phyloP scores from a whole-genome alignment of 2,113 vertebrate genomes.

The Heteronetta atricapilla region DNA sequence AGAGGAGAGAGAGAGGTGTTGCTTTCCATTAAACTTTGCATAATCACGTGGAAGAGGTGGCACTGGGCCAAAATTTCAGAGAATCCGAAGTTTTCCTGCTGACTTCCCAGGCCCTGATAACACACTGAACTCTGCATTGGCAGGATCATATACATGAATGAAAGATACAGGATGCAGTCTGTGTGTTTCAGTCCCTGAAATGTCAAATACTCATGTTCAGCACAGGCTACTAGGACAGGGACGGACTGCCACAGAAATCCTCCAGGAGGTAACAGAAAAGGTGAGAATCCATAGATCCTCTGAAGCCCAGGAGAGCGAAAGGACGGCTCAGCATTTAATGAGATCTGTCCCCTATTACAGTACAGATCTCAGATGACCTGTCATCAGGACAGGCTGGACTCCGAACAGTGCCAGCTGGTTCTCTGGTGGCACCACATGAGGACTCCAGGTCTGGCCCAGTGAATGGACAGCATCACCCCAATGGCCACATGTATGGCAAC shows the following conservation, averaged over 20 bases:
- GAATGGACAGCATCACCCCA: not conserved
- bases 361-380: not conserved
- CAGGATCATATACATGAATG: not conserved
- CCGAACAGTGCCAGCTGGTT: not conserved
- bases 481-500: not conserved
- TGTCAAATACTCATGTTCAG: not conserved
- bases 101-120: not conserved
- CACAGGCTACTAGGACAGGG: not conserved
- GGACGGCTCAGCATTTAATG: not conserved
- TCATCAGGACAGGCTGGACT: not conserved
- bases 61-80: not conserved
- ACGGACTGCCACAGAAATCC: not conserved
- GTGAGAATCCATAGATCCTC: rapidly evolving
- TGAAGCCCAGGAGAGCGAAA: not conserved
- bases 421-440: not conserved
- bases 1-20: not conserved
- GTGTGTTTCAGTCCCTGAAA: not conserved
- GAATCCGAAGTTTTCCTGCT: not conserved
- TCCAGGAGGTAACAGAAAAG: not conserved
- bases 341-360: not conserved
- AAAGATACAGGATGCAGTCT: not conserved
- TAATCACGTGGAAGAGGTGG: not conserved
- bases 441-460: not conserved
- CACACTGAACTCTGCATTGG: not conserved
- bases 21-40: not conserved